These are phyloP conservation scores for Microctonus aethiopoides DNA, from an alignment of 2,888 invertebrate species.

Conservation along the genomic window DNA sequence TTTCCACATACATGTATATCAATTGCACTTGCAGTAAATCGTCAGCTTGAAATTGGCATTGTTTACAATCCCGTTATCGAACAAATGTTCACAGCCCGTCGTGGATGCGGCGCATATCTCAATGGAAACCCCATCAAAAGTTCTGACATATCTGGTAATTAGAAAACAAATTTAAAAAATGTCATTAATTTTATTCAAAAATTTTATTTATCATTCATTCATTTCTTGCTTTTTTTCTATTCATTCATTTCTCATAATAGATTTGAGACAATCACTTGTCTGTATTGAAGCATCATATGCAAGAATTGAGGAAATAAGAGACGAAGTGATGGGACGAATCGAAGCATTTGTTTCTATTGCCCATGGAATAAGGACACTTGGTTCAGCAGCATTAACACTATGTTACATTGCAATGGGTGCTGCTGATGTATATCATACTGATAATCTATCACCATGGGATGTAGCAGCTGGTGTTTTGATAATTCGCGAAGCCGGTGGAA, in stretches of 20 bases:
- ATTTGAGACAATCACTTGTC: slow-evolving; percentile 53
- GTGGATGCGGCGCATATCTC: slow-evolving; percentile 79
- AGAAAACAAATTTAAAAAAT: neutral
- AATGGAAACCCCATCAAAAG: slow-evolving; percentile 74
- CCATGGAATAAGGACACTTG: slow-evolving; percentile 75
- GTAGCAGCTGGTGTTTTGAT: slow-evolving; percentile 81
- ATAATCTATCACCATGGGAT: slow-evolving; percentile 85
- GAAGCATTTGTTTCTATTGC: slow-evolving; percentile 59
- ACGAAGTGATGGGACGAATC: slow-evolving; percentile 54
- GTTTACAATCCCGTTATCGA: slow-evolving; percentile 81
- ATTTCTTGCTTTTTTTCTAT: neutral
- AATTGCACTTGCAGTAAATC: slow-evolving; percentile 73
- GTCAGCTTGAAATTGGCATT: slow-evolving; percentile 75
- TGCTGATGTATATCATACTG: slow-evolving; percentile 78
- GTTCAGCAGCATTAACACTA: slow-evolving; percentile 80
- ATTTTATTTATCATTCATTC: neutral
- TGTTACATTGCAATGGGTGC: slow-evolving; percentile 79
- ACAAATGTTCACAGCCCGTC: slow-evolving; percentile 78
- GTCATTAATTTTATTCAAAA: no score
- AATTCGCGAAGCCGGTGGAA: slow-evolving; percentile 81
- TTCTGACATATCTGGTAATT: slow-evolving; percentile 69
- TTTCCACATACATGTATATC: slow-evolving; percentile 79
- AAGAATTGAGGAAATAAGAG: slow-evolving; percentile 53
- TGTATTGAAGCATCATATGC: slow-evolving; percentile 60
- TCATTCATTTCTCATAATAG: slow-evolving; percentile 44